phyloP scores from a whole-genome alignment of 1,140 invertebrate species.

The Achroia grisella region DNA sequence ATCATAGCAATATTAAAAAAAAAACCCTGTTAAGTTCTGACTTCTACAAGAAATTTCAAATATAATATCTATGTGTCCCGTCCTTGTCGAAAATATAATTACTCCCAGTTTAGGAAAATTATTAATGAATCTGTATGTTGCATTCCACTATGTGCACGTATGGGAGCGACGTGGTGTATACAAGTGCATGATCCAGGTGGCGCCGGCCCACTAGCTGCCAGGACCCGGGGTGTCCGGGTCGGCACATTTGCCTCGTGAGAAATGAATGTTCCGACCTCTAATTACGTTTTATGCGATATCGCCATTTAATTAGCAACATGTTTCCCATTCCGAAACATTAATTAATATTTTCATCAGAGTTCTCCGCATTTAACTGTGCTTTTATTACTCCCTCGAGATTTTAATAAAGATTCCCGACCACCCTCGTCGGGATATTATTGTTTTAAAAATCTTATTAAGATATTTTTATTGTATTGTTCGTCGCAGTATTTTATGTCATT shows the following conservation, averaged over 20 bases:
- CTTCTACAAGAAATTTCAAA: no score
- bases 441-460: slow-evolving; percentile 50
- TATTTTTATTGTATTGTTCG: slow-evolving; percentile 30
- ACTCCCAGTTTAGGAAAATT: slow-evolving; percentile 45
- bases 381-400: slow-evolving; percentile 70
- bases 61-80: slow-evolving; percentile 28
- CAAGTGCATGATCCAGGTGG: background rate
- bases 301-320: slow-evolving; percentile 72
- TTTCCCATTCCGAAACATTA: slow-evolving; percentile 70
- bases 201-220: no score
- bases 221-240: slow-evolving; percentile 6
- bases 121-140: slow-evolving; percentile 26
- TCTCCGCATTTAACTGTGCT: slow-evolving; percentile 68
- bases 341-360: slow-evolving; percentile 72
- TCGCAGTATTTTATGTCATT: slow-evolving; percentile 29
- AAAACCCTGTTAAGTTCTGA: no score
- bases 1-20: no score
- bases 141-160: slow-evolving; percentile 42
- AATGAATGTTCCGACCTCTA: slow-evolving; percentile 65
- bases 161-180: background rate
- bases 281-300: slow-evolving; percentile 71
- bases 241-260: slow-evolving; percentile 53
- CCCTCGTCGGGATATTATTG: slow-evolving; percentile 56
- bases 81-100: slow-evolving; percentile 17
- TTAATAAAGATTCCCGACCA: slow-evolving; percentile 71